A percentile compares a stretch with the other conserved stretches of the same genome.
Conservation (phyloP, 30 jellyfish, hydroid and myxozoan species). For the Catostylus mosaicus region DNA sequence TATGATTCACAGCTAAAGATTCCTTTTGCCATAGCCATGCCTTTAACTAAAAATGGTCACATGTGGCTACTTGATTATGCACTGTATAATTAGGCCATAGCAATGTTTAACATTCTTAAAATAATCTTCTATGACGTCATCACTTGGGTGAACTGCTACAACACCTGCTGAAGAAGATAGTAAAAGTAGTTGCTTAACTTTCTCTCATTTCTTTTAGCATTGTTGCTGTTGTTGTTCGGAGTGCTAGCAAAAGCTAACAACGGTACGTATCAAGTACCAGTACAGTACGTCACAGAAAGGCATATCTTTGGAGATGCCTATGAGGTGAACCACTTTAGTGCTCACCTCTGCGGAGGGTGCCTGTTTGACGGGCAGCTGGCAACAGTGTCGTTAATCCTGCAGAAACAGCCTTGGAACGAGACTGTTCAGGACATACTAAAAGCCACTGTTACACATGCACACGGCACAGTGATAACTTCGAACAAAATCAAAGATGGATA, state of each 20-base stretch:
- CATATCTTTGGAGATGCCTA: conserved; percentile 45
- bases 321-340: conserved; percentile 49
- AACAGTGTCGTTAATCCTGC: conserved; percentile 31
- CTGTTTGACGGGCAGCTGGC: conserved; percentile 41
- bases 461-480: conserved; percentile 29
- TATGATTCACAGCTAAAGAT: no score
- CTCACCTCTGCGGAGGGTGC: conserved; percentile 69
- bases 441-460: conserved; percentile 25
- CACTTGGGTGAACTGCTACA: no score
- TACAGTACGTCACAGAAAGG: conserved; percentile 44
- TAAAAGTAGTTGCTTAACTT: no score
- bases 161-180: no score
- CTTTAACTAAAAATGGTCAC: no score
- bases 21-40: no score
- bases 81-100: no score
- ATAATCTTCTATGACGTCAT: no score
- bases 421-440: conserved; percentile 30
- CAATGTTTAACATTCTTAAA: no score
- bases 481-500: conserved; percentile 14
- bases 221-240: not conserved
- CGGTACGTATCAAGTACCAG: conserved; percentile 31
- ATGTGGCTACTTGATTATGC: no score
- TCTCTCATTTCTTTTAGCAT: not conserved
- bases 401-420: conserved; percentile 54
- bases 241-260: not conserved